Evolutionary conservation across 92 coral and sea anemone species (phyloP), one percentile per base, ranked within the genome.

Genomic region (Umimayanthus chanpuru): DNA sequence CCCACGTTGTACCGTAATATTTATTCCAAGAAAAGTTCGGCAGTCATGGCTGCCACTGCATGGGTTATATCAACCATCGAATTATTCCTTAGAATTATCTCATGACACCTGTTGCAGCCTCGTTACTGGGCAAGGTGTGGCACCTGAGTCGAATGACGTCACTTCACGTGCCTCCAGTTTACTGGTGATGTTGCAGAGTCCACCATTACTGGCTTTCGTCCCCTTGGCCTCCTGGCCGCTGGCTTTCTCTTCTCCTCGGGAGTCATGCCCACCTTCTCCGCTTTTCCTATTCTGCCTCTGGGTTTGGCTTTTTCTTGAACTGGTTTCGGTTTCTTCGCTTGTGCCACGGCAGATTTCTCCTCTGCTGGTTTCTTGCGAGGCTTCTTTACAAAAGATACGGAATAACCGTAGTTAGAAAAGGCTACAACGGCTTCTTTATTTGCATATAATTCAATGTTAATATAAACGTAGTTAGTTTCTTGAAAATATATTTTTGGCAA

Each of bases 181-280:
- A 89, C 67, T 16, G 95, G 93, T 18, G 95, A 90, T 9, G 95
- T 93, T 5, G 90, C 95, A 36, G 76, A 78, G 50, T 92, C 94
- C 21, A 90, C 93, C 39, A 88, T 61, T 23, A 67, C 81, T 11
- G 93, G 89, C 68, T 77, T 88, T 73, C 85, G 74, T 65, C 88
- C 38, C 9, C 67, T 32, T 2, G 36, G 36, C 36, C 36, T 84
- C 80, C 89, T 85, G 81, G 85, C 16, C 16, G 66, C 89, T 50
- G 90, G 86, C 80, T 80, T 88, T 7, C 73, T 15, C 53, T 75
- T 75, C 44, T 73, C 49, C 79, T 75, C 79, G 10, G 11, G n/a
- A 14, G 16, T 20, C 26, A 16, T 39, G 25, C 5, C 53, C 6
- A 16, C 79, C 29, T 39, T 39, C 23, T 9, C 53, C 6, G 5